These are phyloP conservation scores for Taphrorychus bicolor DNA, from an alignment of 2,888 invertebrate species.

Conservation along the genomic window DNA sequence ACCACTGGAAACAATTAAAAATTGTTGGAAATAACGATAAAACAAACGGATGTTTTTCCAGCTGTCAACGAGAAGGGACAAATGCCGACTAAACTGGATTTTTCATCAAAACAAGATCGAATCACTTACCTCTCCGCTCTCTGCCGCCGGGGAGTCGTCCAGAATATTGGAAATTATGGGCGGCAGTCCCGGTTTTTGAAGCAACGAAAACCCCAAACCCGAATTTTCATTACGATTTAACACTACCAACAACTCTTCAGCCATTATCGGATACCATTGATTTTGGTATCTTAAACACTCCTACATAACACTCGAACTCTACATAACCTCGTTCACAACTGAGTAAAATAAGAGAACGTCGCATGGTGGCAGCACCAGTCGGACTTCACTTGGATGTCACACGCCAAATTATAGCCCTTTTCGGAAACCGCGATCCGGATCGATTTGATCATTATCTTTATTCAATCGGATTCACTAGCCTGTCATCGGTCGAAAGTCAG, in stretches of 20 bases:
- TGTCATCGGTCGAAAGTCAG: no score
- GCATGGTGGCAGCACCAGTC: conserved; percentile 46
- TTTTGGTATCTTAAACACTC: conserved; percentile 51
- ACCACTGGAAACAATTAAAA: background rate
- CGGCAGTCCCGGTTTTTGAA: conserved; percentile 90
- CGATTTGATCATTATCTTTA: no score
- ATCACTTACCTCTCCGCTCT: conserved; percentile 81
- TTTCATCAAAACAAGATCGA: conserved; percentile 36
- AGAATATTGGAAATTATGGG: conserved; percentile 93
- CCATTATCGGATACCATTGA: conserved; percentile 67
- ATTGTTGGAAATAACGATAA: background rate
- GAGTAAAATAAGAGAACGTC: conserved; percentile 46
- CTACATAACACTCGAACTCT: conserved; percentile 48
- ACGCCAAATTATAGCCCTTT: no score
- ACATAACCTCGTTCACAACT: conserved; percentile 58
- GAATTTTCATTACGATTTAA: conserved; percentile 85
- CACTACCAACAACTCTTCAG: conserved; percentile 89
- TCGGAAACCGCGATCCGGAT: no score
- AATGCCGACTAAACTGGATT: conserved; percentile 8
- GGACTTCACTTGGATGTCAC: no score
- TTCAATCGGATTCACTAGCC: no score
- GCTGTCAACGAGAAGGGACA: conserved; percentile 19
- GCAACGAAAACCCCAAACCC: conserved; percentile 90
- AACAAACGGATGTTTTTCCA: conserved; percentile 15
- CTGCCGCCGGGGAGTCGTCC: conserved; percentile 92